phyloP scores from a whole-genome alignment of 2,797 vertebrate species.

The Helicolenus hilgendorfi region DNA sequence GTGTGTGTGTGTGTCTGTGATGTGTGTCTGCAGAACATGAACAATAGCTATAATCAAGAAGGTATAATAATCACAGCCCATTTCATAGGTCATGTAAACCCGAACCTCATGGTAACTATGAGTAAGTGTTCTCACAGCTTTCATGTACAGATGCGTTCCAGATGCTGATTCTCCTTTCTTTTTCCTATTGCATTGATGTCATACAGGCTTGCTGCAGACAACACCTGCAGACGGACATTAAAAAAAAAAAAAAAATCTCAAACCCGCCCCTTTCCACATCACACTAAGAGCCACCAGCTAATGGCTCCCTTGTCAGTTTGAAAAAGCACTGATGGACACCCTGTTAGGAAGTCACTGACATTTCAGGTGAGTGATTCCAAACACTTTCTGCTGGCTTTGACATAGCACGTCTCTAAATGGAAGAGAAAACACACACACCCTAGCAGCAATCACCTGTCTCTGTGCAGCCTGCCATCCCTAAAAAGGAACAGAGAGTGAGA shows the following conservation, averaged over 20 bases:
- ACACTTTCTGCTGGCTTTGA: slow-evolving; percentile 67
- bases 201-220: neutral
- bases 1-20: slow-evolving; percentile 27
- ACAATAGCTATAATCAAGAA: slow-evolving; percentile 40
- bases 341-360: slow-evolving; percentile 71
- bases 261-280: slow-evolving; percentile 24
- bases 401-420: slow-evolving; percentile 52
- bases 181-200: neutral
- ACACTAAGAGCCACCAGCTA: slow-evolving; percentile 42
- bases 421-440: slow-evolving; percentile 13
- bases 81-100: slow-evolving; percentile 33
- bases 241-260: slow-evolving; percentile 9
- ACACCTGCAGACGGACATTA: slow-evolving; percentile 16
- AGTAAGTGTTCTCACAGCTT: slow-evolving; percentile 46
- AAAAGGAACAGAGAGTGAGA: slow-evolving; percentile 42
- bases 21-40: slow-evolving; percentile 1
- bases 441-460: slow-evolving; percentile 56
- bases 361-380: slow-evolving; percentile 77
- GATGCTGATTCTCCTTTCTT: slow-evolving; percentile 18
- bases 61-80: slow-evolving; percentile 11
- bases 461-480: slow-evolving; percentile 49
- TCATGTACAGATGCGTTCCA: slow-evolving; percentile 47
- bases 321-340: slow-evolving; percentile 66
- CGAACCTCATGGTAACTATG: slow-evolving; percentile 35
- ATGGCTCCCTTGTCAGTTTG: slow-evolving; percentile 72